Evolutionary conservation across 2,113 vertebrate genomes (phyloP), one percentile per base, ranked within the genome.

Genomic region (Helogale parvula): DNA sequence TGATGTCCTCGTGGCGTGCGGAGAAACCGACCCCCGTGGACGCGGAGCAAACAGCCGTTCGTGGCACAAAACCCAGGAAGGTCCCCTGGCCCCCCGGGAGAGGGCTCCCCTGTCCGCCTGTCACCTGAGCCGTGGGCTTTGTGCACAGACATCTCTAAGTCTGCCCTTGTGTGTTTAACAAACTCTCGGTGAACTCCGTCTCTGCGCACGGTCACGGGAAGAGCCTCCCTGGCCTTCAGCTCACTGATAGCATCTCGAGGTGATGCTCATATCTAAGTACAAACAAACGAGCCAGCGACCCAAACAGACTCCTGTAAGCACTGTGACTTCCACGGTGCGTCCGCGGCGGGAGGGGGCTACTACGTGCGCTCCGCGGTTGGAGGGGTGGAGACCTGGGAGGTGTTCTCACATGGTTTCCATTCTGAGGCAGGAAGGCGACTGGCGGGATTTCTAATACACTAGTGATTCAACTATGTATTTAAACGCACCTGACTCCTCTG

Each of bases 391-490:
- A 14, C 25, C 38, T 47, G 72, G 72, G 27, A 16, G 45, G 0
- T 1, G 31, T 23, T 25, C 69, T 21, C 7, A 3, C 7, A 0
- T 0, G 2, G 54, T 2, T 31, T 41, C 45, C 47, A 13, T 12
- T 11, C 10, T 5, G 33, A 79, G 68, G 21, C 88, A 63, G 21
- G 68, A 92, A 29, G 33, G 65, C 6, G 27, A 7, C 65, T 5
- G 23, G 1, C 0, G 1, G 29, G 31, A 23, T 88, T 38, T 38
- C n/a, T 31, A 14, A 38, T 31, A 38, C 11, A 7, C n/a, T 65
- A 3, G 3, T 7, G 5, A 47, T 2, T 71, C 27, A 4, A 11
- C 63, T 7, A 14, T n/a, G 1, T 1, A 4, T 3, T 0, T 38
- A 3, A 54, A 2, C 0, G 0, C 5, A 11, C 57, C n/a, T 7